Base-by-base conservation (phyloP, 1,140 invertebrate genomes). In the Arion vulgaris region DNA sequence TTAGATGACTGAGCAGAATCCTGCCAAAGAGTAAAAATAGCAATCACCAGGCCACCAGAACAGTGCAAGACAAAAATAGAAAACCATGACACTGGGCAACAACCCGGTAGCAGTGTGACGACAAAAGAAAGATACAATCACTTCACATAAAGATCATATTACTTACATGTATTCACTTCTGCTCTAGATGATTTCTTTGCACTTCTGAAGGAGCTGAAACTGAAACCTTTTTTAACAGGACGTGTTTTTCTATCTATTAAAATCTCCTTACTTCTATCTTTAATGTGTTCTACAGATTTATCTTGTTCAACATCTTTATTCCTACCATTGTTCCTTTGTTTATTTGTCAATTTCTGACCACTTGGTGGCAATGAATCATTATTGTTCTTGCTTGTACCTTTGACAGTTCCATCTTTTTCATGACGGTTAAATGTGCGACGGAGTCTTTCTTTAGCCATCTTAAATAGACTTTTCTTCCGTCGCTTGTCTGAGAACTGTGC, bases 381-480 rank as follows among this genome's bases (percentile, higher is more conserved):
- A 28, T 80, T n/a, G 23, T 78, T 45, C 51, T 36, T 49, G 72
- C 76, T 23, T 57, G 53, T 57, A 28, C n/a, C 26, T 41, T 83
- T 80, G 57, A 72, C 80, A 71, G 81, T 68, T 32, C 57, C 69
- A 51, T 68, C 81, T 39, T 80, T 84, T 73, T 84, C 72, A 34
- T 88, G 78, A 32, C 84, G 32, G 66, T 83, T 84, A 38, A 87
- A 83, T 36, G 82, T 80, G 23, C 82, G 85, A 9, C 75, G 66
- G 11, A 89, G 39, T 74, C 88, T 82, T 83, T 88, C 87, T 51
- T 83, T 86, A 15, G 86, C 77, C 62, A 84, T 51, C 76, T 83
- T 86, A 57, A 88, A 85, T 13, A 85, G 51, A 5, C 84, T 85
- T 82, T 89, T 89, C 83, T 89, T 89, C 62, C 83, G 84, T 17